Percentiles rank a stretch among this genome's conserved stretches.
These are phyloP conservation scores for Penaeus japonicus DNA, from an alignment of 1,140 invertebrate species.

Conservation along the genomic window DNA sequence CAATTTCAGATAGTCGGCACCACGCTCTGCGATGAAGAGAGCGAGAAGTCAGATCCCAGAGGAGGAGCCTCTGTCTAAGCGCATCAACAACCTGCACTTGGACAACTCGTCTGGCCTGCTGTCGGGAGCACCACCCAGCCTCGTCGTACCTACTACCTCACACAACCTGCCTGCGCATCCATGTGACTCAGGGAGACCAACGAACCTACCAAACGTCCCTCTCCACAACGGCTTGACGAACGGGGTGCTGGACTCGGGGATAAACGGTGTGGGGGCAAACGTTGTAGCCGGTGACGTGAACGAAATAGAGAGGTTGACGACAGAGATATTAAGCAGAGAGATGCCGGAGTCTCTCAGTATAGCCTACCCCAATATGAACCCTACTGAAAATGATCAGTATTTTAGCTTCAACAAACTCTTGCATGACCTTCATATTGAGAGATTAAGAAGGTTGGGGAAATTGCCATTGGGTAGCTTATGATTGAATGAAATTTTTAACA, in stretches of 20 bases:
- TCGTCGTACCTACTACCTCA: neutral
- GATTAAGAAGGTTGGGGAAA: slow-evolving; percentile 44
- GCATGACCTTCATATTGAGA: slow-evolving; percentile 49
- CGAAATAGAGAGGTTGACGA: neutral
- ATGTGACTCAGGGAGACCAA: neutral
- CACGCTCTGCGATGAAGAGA: slow-evolving; percentile 21
- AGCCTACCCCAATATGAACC: slow-evolving; percentile 38
- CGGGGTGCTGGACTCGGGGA: neutral
- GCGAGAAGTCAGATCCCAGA: slow-evolving; percentile 37
- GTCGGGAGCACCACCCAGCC: neutral
- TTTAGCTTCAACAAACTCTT: slow-evolving; percentile 46
- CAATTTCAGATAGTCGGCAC: too few relatives aligned
- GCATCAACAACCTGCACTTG: slow-evolving; percentile 53
- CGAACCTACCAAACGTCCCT: neutral
- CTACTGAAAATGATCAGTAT: slow-evolving; percentile 42
- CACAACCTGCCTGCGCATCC: neutral
- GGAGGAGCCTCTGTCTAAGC: slow-evolving; percentile 52
- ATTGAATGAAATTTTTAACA: too few relatives aligned
- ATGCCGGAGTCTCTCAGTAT: slow-evolving; percentile 46
- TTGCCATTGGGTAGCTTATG: neutral
- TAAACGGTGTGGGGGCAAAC: neutral
- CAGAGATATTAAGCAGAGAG: slow-evolving; percentile 33
- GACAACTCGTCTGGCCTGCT: slow-evolving; percentile 17
- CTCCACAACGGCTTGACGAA: neutral
- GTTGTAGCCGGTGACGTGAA: neutral